Conservation (phyloP, 1,140 invertebrate genomes). For the Riptortus pedestris region DNA sequence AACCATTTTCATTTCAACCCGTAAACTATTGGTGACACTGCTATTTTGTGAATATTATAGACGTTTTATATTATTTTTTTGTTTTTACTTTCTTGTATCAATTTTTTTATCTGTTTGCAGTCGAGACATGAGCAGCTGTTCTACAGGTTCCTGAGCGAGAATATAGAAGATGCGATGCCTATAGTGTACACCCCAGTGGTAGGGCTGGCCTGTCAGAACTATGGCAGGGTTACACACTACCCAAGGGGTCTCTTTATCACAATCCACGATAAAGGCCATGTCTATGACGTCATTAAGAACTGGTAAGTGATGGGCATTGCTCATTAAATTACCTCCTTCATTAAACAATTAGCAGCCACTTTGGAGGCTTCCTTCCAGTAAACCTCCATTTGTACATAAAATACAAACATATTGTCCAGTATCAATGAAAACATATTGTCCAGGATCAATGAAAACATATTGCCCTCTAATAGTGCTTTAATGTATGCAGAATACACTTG, state of each 20-base stretch:
- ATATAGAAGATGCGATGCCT: constrained; percentile 79
- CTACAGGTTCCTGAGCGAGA: constrained; percentile 77
- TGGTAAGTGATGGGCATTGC: constrained; percentile 47
- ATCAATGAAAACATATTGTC: too few relatives aligned
- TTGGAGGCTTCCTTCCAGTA: too few relatives aligned
- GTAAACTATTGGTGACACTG: too few relatives aligned
- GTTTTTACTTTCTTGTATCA: background rate
- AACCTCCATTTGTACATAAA: too few relatives aligned
- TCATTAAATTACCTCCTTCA: too few relatives aligned
- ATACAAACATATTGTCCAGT: too few relatives aligned
- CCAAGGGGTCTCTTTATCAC: constrained; percentile 92
- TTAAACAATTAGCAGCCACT: too few relatives aligned
- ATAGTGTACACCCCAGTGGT: constrained; percentile 91
- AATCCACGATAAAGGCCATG: constrained; percentile 87
- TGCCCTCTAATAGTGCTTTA: too few relatives aligned
- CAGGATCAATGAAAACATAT: too few relatives aligned
- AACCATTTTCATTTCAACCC: too few relatives aligned
- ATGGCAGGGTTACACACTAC: constrained; percentile 82
- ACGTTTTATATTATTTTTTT: background rate
- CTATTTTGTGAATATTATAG: too few relatives aligned
- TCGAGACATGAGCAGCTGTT: constrained; percentile 85
- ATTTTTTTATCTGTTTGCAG: constrained; percentile 38
- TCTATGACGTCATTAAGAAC: constrained; percentile 72
- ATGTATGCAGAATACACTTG: too few relatives aligned
- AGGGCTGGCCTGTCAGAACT: constrained; percentile 89